Evolutionary conservation across 2,113 vertebrate genomes (phyloP).

Genomic region (Mormyrus iriodes): DNA sequence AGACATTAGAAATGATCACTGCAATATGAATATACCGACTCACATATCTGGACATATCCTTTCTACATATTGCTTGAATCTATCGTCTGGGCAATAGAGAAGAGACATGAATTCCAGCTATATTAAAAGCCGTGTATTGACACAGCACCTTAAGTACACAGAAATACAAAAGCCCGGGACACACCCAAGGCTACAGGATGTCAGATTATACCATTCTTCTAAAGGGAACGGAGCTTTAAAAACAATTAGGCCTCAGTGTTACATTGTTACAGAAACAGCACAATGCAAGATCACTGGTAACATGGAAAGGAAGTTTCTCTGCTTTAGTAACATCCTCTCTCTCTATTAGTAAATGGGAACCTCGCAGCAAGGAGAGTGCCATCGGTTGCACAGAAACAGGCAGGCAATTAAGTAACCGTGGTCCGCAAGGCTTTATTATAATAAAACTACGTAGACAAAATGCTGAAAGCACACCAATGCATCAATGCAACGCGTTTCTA

Average conservation of each 20-base stretch:
- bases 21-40: neutral
- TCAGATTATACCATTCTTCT: neutral
- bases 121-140: neutral
- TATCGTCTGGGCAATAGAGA: neutral
- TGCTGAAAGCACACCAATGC: no score
- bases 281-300: neutral
- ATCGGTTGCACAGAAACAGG: neutral
- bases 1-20: neutral
- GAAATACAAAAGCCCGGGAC: neutral
- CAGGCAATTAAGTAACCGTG: neutral
- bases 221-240: neutral
- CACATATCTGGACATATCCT: neutral
- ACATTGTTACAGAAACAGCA: neutral
- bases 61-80: neutral
- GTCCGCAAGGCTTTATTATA: neutral
- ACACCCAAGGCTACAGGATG: neutral
- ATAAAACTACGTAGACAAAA: neutral
- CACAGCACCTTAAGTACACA: neutral
- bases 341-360: neutral
- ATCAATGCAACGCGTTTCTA: neutral
- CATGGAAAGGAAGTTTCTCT: neutral
- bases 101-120: neutral
- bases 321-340: neutral
- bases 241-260: neutral
- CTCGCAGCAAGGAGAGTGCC: neutral